Percentiles rank a stretch among this genome's conserved stretches.
Evolutionary conservation across 2,113 vertebrate genomes (phyloP).

Genomic region (Pangasianodon hypophthalmus): DNA sequence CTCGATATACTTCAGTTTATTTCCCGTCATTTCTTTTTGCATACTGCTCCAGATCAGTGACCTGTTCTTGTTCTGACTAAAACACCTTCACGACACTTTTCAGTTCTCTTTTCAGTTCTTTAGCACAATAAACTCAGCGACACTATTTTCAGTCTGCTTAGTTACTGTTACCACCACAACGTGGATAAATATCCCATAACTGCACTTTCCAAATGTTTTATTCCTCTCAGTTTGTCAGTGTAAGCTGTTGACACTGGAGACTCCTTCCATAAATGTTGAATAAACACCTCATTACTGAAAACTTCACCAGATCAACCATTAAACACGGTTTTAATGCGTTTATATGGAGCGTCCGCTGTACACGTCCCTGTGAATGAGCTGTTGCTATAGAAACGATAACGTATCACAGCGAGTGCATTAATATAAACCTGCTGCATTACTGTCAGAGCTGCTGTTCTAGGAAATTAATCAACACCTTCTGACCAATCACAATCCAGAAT

Average conservation of each 20-base stretch:
- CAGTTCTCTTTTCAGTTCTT: background rate
- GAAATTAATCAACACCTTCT: background rate
- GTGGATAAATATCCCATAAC: background rate
- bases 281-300: background rate
- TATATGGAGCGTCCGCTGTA: background rate
- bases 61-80: background rate
- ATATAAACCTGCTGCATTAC: background rate
- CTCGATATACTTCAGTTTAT: too few species aligned
- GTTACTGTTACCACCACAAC: background rate
- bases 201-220: background rate
- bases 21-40: too few species aligned
- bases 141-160: background rate
- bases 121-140: background rate
- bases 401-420: background rate
- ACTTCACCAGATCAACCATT: background rate
- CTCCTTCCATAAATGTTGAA: background rate
- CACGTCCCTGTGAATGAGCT: background rate
- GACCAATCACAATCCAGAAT: background rate
- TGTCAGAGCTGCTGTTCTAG: background rate
- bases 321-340: background rate
- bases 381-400: background rate
- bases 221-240: background rate
- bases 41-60: background rate
- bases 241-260: background rate
- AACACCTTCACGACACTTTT: background rate